Evolutionary conservation across 2,888 invertebrate species (phyloP).

Genomic region (Leucoma salicis): DNA sequence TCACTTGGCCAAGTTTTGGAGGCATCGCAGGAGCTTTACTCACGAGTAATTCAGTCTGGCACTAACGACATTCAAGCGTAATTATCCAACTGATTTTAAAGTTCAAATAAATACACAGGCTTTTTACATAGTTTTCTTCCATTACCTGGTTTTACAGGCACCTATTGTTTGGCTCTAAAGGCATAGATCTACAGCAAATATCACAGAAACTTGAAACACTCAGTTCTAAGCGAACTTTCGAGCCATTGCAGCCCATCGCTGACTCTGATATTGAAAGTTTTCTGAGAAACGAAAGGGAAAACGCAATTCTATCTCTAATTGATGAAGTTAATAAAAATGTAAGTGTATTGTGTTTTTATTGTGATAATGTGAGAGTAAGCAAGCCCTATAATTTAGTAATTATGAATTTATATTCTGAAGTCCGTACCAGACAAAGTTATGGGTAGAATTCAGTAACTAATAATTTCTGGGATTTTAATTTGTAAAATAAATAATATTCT

Average conservation of each 20-base stretch:
- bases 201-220: slow-evolving; percentile 94
- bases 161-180: slow-evolving; percentile 93
- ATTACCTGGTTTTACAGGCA: slow-evolving; percentile 83
- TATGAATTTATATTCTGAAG: too few species aligned
- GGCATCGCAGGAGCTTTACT: slow-evolving; percentile 94
- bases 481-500: too few species aligned
- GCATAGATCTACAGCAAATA: slow-evolving; percentile 96
- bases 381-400: too few species aligned
- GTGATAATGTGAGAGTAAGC: too few species aligned
- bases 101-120: neutral
- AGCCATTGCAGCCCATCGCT: slow-evolving; percentile 93
- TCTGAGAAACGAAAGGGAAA: slow-evolving; percentile 95
- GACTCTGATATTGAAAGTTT: slow-evolving; percentile 96
- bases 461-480: too few species aligned
- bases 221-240: slow-evolving; percentile 92
- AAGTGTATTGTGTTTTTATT: too few species aligned
- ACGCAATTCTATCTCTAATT: slow-evolving; percentile 94
- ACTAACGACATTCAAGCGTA: slow-evolving; percentile 96
- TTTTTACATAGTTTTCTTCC: neutral
- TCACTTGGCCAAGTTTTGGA: slow-evolving; percentile 95
- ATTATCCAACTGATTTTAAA: neutral
- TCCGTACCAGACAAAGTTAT: too few species aligned
- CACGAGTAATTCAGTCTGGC: slow-evolving; percentile 91
- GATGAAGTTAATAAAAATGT: slow-evolving; percentile 94
- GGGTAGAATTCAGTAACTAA: too few species aligned